Evolutionary conservation across 2,888 invertebrate species (phyloP).

Genomic region (Cheilosia pagana): DNA sequence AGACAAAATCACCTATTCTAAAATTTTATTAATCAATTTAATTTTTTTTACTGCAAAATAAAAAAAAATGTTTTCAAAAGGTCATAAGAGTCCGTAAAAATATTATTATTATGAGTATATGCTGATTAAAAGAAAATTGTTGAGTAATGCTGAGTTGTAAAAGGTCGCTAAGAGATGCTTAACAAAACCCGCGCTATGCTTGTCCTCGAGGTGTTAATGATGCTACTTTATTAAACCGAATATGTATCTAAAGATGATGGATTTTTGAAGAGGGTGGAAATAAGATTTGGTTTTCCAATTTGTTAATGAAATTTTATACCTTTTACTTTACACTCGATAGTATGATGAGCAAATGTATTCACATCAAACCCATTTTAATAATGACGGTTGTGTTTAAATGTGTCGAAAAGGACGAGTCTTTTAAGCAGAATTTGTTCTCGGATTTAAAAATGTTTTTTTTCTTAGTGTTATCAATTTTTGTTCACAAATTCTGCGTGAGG

Average conservation of each 20-base stretch:
- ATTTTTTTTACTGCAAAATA: conserved; percentile 23
- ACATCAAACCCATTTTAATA: too few relatives aligned
- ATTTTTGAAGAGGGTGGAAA: conserved; percentile 6
- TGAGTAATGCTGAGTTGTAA: conserved; percentile 44
- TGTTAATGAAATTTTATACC: too few relatives aligned
- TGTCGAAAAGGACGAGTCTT: too few relatives aligned
- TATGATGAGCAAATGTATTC: too few relatives aligned
- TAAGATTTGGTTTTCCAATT: not conserved
- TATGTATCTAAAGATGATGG: not conserved
- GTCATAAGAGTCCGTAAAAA: conserved; percentile 36
- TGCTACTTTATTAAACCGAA: conserved; percentile 12
- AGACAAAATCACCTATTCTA: conserved; percentile 2
- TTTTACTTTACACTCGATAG: too few relatives aligned
- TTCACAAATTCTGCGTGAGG: too few relatives aligned
- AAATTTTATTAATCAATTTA: not conserved
- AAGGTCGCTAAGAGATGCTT: conserved; percentile 46
- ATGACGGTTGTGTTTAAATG: too few relatives aligned
- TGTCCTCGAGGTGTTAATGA: conserved; percentile 19
- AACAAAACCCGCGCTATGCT: conserved; percentile 54
- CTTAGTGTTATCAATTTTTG: too few relatives aligned
- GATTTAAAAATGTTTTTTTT: too few relatives aligned
- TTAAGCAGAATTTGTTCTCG: too few relatives aligned
- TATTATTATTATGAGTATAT: conserved; percentile 23
- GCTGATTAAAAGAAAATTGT: conserved; percentile 28
- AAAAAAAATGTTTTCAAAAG: conserved; percentile 26